Base-by-base conservation (phyloP, 2,797 vertebrate species). In the Sebastes itinus region DNA sequence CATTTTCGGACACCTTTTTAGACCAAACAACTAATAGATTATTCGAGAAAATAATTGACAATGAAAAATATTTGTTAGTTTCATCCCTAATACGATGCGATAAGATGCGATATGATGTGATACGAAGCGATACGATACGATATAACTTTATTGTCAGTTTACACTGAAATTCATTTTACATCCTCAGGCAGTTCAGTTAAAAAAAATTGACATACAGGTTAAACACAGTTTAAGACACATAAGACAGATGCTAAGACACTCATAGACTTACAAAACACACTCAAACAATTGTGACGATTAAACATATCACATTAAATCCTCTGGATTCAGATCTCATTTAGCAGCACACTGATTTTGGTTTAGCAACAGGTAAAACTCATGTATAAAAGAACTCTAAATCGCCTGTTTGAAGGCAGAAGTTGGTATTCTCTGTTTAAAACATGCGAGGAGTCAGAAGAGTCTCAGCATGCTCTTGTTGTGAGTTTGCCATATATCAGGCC, bases 71-170 rank as follows among this genome's bases (percentile, higher is more conserved):
- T 0, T 18, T 3, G 42, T 46, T 18, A 46, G 42, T 46, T 46
- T 0, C 42, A 46, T 0, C 16, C 0, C 42, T 46, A 46, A 46
- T 46, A 46, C 2, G 20, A 8, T 52, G 2, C 12, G 12, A 35
- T 35, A 4, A 0, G 33, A 35, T 35, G 4, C 3, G 42, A 46
- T 18, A 6, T 0, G 16, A 46, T 46, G 16, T 1, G 18, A 49
- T 49, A 7, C 46, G 18, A 8, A 4, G 4, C 7, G 49, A n/a
- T 52, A 0, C 46, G 2, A 20, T 49, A 4, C 46, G 3, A 0
- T 52, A n/a, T 7, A 0, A 10, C 20, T 52, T 52, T 52, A 52
- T 52, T 52, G 42, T 52, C 18, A 52, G 49, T 52, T n/a, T n/a
- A 52, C 8, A 9, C 20, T 52, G 49, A 0, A 52, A n/a, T 49